Evolutionary conservation across 2,797 vertebrate genomes (phyloP), one percentile per base, ranked within the genome.

Genomic region (Sebastes steindachneri): DNA sequence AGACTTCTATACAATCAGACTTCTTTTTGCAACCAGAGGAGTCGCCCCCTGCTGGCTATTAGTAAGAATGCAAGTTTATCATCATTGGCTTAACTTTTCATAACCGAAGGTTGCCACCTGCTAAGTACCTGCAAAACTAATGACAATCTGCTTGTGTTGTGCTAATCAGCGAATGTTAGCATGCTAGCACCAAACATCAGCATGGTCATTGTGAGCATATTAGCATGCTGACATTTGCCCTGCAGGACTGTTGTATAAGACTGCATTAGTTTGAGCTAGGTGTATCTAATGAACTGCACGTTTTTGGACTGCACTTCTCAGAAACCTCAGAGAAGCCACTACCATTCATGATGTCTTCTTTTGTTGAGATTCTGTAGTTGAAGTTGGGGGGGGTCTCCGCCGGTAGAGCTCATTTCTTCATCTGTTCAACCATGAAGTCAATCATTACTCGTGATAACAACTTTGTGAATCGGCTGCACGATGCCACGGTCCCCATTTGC

Each of bases 401-500:
- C 67, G 41, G 68, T 78, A 83, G 69, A 23, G 23, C 70, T 51
- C 58, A 26, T 71, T 73, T 59, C 71, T 73, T 84, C n/a, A n/a
- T 75, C 77, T 63, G 58, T 58, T 65, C 68, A 60, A 8, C 45
- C 45, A 7, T 41, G 63, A 85, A 79, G 59, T 35, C 48, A 53
- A 57, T 82, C 73, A 57, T 77, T 73, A 37, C 74, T 77, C 10
- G 48, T 4, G 15, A 76, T 63, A 48, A 58, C 88, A 77, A 28
- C 74, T 84, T 75, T 0, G 35, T 55, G 68, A 74, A 86, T 84
- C 78, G 82, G 88, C 73, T 8, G 78, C 86, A 77, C 58, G 55
- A 85, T 11, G 68, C 80, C n/a, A 15, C 33, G n/a, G 19, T 68
- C 69, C 28, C 79, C 84, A 85, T 91, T 85, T 88, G 86, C 85